Base-by-base conservation (phyloP, 2,888 invertebrate genomes). In the Lasioglossum villosulum region DNA sequence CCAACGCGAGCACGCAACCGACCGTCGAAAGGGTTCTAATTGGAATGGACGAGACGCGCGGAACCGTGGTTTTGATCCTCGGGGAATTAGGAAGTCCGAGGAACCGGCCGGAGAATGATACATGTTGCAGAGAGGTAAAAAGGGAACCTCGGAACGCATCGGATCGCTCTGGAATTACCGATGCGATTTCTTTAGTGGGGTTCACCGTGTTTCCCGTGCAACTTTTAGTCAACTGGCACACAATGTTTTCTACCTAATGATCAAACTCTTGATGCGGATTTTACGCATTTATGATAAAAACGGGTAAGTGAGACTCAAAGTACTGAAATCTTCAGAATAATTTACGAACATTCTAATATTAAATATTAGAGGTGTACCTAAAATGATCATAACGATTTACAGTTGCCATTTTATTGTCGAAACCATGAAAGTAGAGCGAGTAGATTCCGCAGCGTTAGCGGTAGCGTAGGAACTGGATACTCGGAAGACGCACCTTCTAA, bases 1-100 rank as follows among this genome's bases (percentile, higher is more conserved):
- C 42, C 59, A 72, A 45, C 66, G 16, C 71, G 76, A 70, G 84
- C 86, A 84, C 86, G 86, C 86, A 83, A 86, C 78, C 75, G 59
- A 12, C 42, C 23, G 72, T 63, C 63, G 42, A 56, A 56, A 23
- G 75, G 30, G 39, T 34, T 52, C 37, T 74, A 45, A 68, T 52
- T 66, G 66, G 19, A 66, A 66, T 37, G 75, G 71, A 45, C 71
- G 39, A 73, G 63, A 73, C 23, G 34, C 30, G 45, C 30, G 66
- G 48, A 70, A 80, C 75, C 75, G 70, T 48, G 66, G 37, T 39
- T 48, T 42, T 39, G 75, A 52, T 37, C 48, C 63, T n/a, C 27
- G 45, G 70, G 70, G 70, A 70, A 39, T 70, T 70, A 39, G 70
- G 68, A 70, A 39, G 70, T 39, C 23, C 23, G n/a, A 39, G 70